Evolutionary conservation across 2,797 vertebrate genomes (phyloP), one percentile per base, ranked within the genome.

Genomic region (Aldrovandia affinis): DNA sequence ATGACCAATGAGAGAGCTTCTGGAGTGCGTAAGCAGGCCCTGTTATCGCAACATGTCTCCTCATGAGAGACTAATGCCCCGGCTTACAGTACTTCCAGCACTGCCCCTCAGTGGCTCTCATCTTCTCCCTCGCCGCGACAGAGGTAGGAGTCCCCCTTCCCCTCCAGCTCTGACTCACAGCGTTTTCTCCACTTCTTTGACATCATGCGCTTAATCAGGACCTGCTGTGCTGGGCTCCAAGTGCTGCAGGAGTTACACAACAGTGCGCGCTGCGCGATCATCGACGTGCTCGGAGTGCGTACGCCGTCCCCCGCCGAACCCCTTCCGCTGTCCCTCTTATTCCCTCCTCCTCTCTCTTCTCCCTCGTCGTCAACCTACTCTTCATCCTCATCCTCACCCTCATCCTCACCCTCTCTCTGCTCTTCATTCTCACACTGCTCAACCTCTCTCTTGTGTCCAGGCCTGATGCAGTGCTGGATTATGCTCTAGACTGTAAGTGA

Each of bases 161-260:
- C 25, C 25, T 30, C 14, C 7, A 12, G 22, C 73, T 25, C 73
- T 77, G 73, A 77, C 73, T 77, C 73, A 77, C 73, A 47, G 73
- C 25, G 15, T 77, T 47, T n/a, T 28, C 42, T 47, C 10, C 42
- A n/a, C 73, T 47, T 39, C 42, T 77, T 42, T 77, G 73, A 77
- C 73, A 25, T 77, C 73, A 77, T 42, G n/a, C 39, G 39, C 20
- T 47, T 77, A 77, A 77, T 47, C 8, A 47, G 42, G 22, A 44
- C 73, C 73, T 44, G 73, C 73, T 77, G 73, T 77, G 73, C 73
- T 77, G 39, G 20, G 42, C 22, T 77, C 22, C 20, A 12, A 77
- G 73, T 42, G 22, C 73, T n/a, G 39, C 33, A 20, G 8, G 73
- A 77, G 73, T 77, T 77, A 77, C 42, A 47, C 73, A 77, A 77